A percentile compares a stretch with the other conserved stretches of the same genome.
Conservation (phyloP, 2,113 vertebrate species). For the Eonycteris spelaea region DNA sequence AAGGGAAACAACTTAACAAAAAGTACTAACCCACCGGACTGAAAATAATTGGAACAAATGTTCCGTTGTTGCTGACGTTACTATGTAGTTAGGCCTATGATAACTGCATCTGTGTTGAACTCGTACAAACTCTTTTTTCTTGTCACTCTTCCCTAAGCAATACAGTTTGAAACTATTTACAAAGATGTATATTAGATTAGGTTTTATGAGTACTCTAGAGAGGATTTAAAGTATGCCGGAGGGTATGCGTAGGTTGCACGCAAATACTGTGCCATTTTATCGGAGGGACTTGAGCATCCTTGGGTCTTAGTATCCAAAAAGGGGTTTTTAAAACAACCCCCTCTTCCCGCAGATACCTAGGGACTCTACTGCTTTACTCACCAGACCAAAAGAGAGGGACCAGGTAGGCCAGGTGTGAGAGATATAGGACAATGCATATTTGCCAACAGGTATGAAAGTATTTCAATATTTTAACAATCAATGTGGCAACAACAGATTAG, state of each 20-base stretch:
- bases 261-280: neutral
- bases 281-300: neutral
- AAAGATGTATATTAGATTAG: neutral
- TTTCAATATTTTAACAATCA: neutral
- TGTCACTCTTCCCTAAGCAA: neutral
- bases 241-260: neutral
- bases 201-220: neutral
- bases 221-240: neutral
- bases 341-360: neutral
- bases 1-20: neutral
- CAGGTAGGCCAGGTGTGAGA: neutral
- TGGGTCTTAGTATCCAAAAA: neutral
- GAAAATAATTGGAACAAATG: neutral
- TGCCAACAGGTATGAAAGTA: neutral
- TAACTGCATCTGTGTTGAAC: neutral
- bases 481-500: neutral
- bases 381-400: neutral
- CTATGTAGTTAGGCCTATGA: neutral
- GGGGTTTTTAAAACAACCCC: neutral
- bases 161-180: neutral
- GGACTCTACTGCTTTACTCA: neutral
- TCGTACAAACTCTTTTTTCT: neutral
- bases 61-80: no score
- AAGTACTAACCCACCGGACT: neutral
- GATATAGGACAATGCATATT: neutral